Conservation (phyloP, 2,113 vertebrate species). For the Podarcis raffonei region DNA sequence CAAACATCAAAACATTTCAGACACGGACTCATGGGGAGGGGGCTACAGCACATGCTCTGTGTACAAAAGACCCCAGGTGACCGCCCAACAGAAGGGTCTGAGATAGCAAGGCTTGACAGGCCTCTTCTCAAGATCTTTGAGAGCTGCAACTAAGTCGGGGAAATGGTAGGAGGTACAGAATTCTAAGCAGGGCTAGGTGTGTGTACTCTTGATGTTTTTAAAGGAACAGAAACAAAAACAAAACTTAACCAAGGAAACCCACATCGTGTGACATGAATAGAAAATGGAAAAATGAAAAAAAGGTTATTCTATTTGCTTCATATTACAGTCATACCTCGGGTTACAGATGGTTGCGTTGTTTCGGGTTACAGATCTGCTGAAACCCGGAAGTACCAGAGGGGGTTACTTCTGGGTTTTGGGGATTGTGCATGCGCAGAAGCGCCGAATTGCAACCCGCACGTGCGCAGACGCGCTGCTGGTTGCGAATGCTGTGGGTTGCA, state of each 20-base stretch:
- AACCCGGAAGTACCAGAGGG: too few species aligned
- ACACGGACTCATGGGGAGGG: background rate
- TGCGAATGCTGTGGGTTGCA: too few species aligned
- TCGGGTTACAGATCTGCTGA: too few species aligned
- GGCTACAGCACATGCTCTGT: background rate
- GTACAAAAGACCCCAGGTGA: background rate
- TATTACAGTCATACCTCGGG: background rate
- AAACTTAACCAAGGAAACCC: background rate
- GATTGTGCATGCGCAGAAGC: too few species aligned
- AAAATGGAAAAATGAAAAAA: background rate
- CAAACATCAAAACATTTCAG: slow-evolving; percentile 23
- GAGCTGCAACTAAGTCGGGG: background rate
- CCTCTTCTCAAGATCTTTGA: background rate
- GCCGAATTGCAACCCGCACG: too few species aligned
- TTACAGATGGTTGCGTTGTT: too few species aligned
- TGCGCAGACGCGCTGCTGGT: too few species aligned
- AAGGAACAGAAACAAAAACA: background rate
- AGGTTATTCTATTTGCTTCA: background rate
- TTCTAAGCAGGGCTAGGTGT: background rate
- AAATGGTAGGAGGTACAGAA: background rate
- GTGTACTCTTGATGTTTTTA: background rate
- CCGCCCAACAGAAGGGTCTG: background rate
- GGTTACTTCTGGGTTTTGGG: too few species aligned
- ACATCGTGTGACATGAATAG: background rate
- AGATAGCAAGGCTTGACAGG: background rate